phyloP scores from a whole-genome alignment of 2,797 vertebrate species.

The Silurus lanzhouensis region DNA sequence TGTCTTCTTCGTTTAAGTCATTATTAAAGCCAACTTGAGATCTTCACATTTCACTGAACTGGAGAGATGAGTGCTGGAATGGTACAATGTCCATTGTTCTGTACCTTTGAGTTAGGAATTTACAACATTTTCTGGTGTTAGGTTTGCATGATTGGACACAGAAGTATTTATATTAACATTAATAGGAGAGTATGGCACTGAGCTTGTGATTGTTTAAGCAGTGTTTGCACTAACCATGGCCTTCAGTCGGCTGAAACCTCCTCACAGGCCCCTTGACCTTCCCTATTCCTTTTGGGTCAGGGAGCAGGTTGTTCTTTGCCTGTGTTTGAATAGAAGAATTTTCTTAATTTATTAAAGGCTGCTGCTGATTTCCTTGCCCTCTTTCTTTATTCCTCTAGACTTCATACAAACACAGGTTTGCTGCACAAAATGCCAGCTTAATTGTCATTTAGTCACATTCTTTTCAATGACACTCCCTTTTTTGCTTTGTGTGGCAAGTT shows the following conservation, averaged over 20 bases:
- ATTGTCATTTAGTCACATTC: constrained; percentile 4
- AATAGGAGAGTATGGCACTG: background rate
- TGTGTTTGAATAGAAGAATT: constrained; percentile 57
- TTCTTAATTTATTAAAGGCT: constrained; percentile 63
- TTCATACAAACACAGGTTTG: background rate
- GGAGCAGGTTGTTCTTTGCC: constrained; percentile 56
- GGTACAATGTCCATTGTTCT: constrained; percentile 12
- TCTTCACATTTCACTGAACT: background rate
- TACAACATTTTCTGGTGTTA: background rate
- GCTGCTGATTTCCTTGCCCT: constrained; percentile 33
- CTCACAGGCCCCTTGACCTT: constrained; percentile 65
- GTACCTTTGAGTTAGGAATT: constrained; percentile 1
- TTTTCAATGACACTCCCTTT: constrained; percentile 27
- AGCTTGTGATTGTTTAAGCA: background rate
- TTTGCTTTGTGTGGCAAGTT: background rate
- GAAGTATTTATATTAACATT: background rate
- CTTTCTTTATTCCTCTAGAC: background rate
- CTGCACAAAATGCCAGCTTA: background rate
- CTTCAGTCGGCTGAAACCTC: constrained; percentile 19
- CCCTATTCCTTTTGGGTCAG: constrained; percentile 67
- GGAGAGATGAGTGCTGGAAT: constrained; percentile 8
- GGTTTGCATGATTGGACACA: background rate
- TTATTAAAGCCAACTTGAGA: background rate
- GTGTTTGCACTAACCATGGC: background rate
- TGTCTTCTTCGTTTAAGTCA: background rate